phyloP scores from a whole-genome alignment of 2,888 invertebrate genomes.

The Xanthia icteritia region DNA sequence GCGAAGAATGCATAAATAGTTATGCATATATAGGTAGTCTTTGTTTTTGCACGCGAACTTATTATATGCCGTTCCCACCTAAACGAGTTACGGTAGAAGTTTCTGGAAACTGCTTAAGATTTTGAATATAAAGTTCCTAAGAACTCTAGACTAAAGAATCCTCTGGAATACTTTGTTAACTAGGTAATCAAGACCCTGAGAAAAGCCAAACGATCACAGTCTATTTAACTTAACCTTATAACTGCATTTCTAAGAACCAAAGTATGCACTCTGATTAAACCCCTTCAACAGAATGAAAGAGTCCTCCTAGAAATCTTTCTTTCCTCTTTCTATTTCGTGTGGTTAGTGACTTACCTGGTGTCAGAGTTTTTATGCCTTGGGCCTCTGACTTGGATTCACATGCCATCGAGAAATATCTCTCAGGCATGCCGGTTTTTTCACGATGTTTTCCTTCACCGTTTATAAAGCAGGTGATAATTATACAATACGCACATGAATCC shows the following conservation, averaged over 20 bases:
- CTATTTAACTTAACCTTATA: not conserved
- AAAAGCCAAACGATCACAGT: not conserved
- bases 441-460: no score
- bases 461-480: no score
- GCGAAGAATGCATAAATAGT: not conserved
- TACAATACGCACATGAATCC: no score
- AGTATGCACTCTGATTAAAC: not conserved
- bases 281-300: not conserved
- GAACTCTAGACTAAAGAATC: not conserved
- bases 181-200: not conserved
- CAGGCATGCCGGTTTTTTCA: no score
- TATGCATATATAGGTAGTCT: not conserved
- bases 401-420: no score
- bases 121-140: not conserved
- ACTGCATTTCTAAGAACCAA: not conserved
- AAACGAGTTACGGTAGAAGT: not conserved
- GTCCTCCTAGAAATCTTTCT: not conserved
- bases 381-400: no score
- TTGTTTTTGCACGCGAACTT: not conserved
- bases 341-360: no score
- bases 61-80: not conserved
- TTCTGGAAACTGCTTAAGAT: not conserved
- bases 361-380: no score
- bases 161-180: not conserved
- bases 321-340: no score